phyloP scores from a whole-genome alignment of 2,113 vertebrate species.

The Bubo blakistoni region DNA sequence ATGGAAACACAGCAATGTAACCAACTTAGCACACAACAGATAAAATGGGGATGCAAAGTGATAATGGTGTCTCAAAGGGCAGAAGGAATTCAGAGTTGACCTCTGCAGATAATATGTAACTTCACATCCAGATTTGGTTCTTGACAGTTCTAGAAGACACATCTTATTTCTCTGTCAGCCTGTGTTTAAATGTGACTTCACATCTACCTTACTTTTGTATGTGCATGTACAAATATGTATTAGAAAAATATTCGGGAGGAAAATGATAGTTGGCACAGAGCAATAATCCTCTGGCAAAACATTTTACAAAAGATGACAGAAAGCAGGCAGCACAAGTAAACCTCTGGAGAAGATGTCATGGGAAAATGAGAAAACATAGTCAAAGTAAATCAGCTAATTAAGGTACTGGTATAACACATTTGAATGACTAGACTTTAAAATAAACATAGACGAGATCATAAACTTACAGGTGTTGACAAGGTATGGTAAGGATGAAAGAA shows the following conservation, averaged over 20 bases:
- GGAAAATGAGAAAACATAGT: neutral
- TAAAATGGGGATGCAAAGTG: neutral
- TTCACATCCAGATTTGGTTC: neutral
- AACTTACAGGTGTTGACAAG: slow-evolving; percentile 16
- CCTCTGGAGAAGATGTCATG: neutral
- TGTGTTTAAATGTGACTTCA: neutral
- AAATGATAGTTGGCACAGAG: neutral
- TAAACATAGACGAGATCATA: neutral
- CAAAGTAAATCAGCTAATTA: neutral
- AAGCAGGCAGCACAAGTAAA: neutral
- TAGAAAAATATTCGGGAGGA: neutral
- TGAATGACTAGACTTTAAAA: neutral
- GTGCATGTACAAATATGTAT: neutral
- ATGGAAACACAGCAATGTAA: neutral
- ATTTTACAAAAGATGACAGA: neutral
- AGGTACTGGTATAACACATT: neutral
- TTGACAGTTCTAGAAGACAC: neutral
- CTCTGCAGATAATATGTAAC: neutral
- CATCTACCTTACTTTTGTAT: neutral
- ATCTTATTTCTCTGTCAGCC: neutral
- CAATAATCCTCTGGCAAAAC: neutral
- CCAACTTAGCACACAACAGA: neutral
- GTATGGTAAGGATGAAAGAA: neutral
- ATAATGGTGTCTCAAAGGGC: neutral
- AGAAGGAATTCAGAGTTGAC: neutral